Conservation (phyloP, 2,888 invertebrate genomes). For the Leptinotarsa juncta region DNA sequence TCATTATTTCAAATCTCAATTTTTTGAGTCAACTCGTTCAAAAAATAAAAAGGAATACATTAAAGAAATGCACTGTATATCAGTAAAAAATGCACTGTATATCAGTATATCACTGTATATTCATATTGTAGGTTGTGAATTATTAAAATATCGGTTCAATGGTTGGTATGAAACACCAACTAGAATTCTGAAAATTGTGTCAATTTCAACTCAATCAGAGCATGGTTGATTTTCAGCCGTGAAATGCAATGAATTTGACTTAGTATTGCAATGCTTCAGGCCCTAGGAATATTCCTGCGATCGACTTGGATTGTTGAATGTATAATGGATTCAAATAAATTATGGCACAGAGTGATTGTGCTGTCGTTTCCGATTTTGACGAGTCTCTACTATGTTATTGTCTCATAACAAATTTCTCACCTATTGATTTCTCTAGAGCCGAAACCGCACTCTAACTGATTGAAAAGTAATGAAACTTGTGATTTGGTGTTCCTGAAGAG, state of each 20-base stretch:
- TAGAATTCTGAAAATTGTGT: constrained; percentile 41
- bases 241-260: constrained; percentile 30
- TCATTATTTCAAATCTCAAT: too few relatives aligned
- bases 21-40: too few relatives aligned
- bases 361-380: constrained; percentile 38
- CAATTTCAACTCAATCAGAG: constrained; percentile 43
- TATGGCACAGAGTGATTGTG: constrained; percentile 51
- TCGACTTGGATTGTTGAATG: constrained; percentile 45
- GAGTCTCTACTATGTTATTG: constrained; percentile 38
- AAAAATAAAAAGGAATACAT: too few relatives aligned
- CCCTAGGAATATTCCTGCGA: constrained; percentile 46
- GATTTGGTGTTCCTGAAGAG: background rate
- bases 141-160: too few relatives aligned
- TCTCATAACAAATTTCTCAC: constrained; percentile 36
- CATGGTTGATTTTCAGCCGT: constrained; percentile 21
- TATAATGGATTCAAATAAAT: constrained; percentile 53
- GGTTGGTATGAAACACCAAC: background rate
- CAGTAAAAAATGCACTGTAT: too few relatives aligned
- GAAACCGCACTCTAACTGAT: background rate
- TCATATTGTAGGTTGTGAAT: too few relatives aligned
- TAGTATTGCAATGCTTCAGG: constrained; percentile 43
- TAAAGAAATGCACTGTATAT: too few relatives aligned
- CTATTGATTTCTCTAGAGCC: constrained; percentile 30
- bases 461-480: background rate
- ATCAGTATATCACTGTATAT: too few relatives aligned